Evolutionary conservation across 2,888 invertebrate genomes (phyloP), one percentile per base, ranked within the genome.

Genomic region (Drosophila cognata): DNA sequence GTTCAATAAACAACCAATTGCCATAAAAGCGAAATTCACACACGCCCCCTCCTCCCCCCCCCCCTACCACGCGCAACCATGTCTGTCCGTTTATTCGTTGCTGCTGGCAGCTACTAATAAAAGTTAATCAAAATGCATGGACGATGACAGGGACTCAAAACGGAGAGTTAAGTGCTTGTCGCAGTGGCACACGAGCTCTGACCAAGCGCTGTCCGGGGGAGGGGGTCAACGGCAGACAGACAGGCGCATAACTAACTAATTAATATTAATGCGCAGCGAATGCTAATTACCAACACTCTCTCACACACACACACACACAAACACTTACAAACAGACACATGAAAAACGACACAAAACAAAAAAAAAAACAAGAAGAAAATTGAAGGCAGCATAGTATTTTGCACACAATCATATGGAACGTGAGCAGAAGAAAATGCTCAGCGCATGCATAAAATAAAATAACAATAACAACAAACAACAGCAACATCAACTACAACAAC

Each of bases 261-360:
- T 91, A 90, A 91, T 90, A 90, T 90, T 90, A 91, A 90, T 90
- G 89, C 84, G 70, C 79, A 73, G 82, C 84, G 85, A 88, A 89
- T 89, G 89, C 90, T 90, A 91, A 90, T 90, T 91, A 89, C 79
- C 72, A 75, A 46, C 71, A 78, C 55, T 67, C 43, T 8, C 60
- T 66, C 50, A 56, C 53, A 52, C 63, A 28, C 62, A 25, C 52
- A 55, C 43, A 38, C 36, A 28, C 18, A 36, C n/a, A n/a, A 31
- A 41, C 11, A 46, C 16, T 8, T 8, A 46, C 13, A 46, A 46
- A 46, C 25, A 46, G 16, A 51, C 51, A 53, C 29, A 52, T 6
- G 46, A 29, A 52, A 46, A 64, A 46, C 53, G 57, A 50, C 31
- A 8, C 1, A 57, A 41, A 56, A 66, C 55, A 41, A 41, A 35